phyloP scores from a whole-genome alignment of 2,888 invertebrate genomes.

The Chalcosyrphus nemorum region DNA sequence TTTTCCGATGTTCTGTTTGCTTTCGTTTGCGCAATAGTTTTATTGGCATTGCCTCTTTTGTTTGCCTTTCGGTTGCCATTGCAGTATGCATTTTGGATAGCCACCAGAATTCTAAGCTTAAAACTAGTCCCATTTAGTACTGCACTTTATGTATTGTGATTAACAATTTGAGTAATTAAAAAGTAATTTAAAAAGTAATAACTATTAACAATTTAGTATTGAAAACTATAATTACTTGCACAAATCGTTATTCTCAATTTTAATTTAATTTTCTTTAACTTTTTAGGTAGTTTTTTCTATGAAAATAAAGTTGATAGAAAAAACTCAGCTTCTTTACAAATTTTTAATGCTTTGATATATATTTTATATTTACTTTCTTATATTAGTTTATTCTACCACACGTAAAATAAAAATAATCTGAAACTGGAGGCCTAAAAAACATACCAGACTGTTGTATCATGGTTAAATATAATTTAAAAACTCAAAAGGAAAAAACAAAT shows the following conservation, averaged over 20 bases:
- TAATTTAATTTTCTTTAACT: constrained; percentile 72
- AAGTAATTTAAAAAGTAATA: neutral
- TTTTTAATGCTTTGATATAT: neutral
- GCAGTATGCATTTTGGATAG: neutral
- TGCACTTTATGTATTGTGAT: neutral
- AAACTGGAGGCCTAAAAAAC: constrained; percentile 46
- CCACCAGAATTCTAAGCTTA: too few species aligned
- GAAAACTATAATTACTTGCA: constrained; percentile 79
- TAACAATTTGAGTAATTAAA: neutral
- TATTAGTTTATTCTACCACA: constrained; percentile 12
- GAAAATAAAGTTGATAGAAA: neutral
- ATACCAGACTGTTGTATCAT: constrained; percentile 21
- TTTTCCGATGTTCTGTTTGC: too few species aligned
- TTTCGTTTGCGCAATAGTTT: too few species aligned
- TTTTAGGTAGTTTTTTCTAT: too few species aligned
- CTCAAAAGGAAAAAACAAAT: constrained; percentile 75
- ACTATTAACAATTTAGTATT: neutral
- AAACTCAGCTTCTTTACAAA: constrained; percentile 14
- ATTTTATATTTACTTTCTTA: neutral
- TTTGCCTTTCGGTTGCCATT: too few species aligned
- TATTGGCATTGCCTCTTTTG: too few species aligned
- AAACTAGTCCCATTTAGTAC: neutral
- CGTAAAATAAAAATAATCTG: neutral
- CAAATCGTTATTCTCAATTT: constrained; percentile 82
- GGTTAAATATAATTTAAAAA: constrained; percentile 19